Percentiles rank a stretch among this genome's conserved stretches.
phyloP scores from a whole-genome alignment of 2,113 vertebrate species.

The Pituophis catenifer region DNA sequence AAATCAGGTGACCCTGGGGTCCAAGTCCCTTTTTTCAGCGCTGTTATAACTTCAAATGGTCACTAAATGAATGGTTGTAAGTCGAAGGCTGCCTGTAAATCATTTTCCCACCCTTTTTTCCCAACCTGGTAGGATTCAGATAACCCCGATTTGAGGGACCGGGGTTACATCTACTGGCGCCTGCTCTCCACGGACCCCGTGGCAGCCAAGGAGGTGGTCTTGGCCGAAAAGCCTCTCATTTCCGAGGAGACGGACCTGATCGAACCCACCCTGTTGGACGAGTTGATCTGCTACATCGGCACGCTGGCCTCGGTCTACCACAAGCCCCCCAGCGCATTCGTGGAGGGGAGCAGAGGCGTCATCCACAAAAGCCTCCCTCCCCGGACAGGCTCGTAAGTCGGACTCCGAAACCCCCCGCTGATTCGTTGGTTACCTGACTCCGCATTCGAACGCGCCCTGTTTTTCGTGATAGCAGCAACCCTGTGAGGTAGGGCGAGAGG shows the following conservation, averaged over 20 bases:
- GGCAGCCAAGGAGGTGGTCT: conserved; percentile 95
- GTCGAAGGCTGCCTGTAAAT: background rate
- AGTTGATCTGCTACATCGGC: conserved; percentile 97
- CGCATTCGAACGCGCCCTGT: too few relatives aligned
- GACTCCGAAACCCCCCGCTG: background rate
- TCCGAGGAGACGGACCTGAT: conserved; percentile 97
- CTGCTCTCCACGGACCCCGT: conserved; percentile 97
- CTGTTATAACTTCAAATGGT: too few relatives aligned
- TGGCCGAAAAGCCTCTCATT: conserved; percentile 96
- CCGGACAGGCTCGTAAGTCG: conserved; percentile 88
- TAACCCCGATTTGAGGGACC: conserved; percentile 94
- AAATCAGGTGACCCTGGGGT: too few relatives aligned
- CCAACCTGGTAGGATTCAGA: conserved; percentile 83
- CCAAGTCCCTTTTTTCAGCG: too few relatives aligned
- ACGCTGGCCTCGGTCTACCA: conserved; percentile 96
- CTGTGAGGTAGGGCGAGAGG: background rate
- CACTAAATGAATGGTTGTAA: too few relatives aligned
- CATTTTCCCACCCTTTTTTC: background rate
- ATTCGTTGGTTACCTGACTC: background rate
- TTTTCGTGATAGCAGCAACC: background rate
- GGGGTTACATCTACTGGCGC: conserved; percentile 98
- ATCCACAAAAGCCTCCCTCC: conserved; percentile 89
- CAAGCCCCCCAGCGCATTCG: conserved; percentile 95
- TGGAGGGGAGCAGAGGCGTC: conserved; percentile 92
- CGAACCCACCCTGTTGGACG: conserved; percentile 92